phyloP scores from a whole-genome alignment of 2,797 vertebrate genomes.

The Schizothorax lantsangensis region DNA sequence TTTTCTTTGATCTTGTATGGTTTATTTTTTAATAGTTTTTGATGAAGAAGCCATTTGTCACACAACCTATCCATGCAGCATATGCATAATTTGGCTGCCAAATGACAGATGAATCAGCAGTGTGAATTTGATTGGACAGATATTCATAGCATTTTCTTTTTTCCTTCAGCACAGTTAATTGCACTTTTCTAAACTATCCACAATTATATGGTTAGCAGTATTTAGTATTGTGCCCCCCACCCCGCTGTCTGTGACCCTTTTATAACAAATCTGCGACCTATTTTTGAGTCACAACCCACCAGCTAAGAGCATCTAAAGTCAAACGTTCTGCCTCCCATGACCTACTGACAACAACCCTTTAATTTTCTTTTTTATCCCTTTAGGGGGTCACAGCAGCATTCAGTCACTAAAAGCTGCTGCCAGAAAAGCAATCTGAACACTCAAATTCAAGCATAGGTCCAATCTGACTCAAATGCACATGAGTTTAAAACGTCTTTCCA shows the following conservation, averaged over 20 bases:
- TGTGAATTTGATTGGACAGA: background rate
- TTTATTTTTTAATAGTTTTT: background rate
- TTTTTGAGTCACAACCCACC: background rate
- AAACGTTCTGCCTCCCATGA: background rate
- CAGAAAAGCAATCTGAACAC: background rate
- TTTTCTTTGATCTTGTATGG: background rate
- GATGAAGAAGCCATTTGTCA: background rate
- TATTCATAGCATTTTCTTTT: background rate
- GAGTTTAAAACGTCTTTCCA: slow-evolving; percentile 9
- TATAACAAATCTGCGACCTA: background rate
- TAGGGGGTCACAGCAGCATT: background rate
- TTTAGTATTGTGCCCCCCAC: too few relatives aligned
- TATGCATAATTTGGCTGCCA: background rate
- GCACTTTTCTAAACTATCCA: background rate
- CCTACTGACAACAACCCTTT: slow-evolving; percentile 5
- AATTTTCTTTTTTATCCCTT: background rate
- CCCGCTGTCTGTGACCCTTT: background rate
- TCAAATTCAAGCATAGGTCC: background rate
- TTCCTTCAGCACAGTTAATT: background rate
- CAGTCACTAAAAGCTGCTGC: slow-evolving; percentile 14
- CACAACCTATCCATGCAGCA: background rate
- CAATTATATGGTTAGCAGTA: slow-evolving; percentile 5
- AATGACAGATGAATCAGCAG: background rate
- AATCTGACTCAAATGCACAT: background rate
- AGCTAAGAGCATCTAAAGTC: background rate